These are phyloP conservation scores for Pheosia gnoma DNA, from an alignment of 2,888 invertebrate genomes.

Conservation along the genomic window DNA sequence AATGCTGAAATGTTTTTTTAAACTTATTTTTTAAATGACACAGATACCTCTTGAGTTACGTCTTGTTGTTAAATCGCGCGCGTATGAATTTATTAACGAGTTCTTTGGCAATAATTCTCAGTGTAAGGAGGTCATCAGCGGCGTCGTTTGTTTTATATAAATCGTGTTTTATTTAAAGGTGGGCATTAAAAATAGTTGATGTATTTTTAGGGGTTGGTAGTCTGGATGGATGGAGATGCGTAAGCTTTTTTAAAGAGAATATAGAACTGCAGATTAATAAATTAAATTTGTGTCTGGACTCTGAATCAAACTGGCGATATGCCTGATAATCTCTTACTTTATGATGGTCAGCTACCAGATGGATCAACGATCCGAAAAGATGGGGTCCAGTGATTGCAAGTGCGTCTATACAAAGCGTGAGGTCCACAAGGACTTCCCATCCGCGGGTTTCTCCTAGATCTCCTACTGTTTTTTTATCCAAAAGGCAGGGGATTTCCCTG, in stretches of 20 bases:
- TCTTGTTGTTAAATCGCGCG: conserved; percentile 49
- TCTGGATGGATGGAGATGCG: conserved; percentile 9
- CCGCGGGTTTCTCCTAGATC: too few species aligned
- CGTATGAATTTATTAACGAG: conserved; percentile 67
- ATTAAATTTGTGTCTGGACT: too few species aligned
- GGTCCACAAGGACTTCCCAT: too few species aligned
- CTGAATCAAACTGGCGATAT: too few species aligned
- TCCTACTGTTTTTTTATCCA: too few species aligned
- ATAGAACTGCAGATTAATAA: background rate
- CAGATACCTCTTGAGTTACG: conserved; percentile 64
- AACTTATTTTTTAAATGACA: conserved; percentile 5
- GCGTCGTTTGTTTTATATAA: conserved; percentile 58
- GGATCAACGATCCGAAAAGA: too few species aligned
- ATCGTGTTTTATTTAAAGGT: conserved; percentile 51
- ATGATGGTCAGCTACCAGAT: too few species aligned
- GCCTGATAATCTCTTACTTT: too few species aligned
- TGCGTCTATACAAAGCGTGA: too few species aligned
- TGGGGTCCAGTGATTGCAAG: too few species aligned
- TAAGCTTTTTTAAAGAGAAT: conserved; percentile 12
- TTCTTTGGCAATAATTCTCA: conserved; percentile 63
- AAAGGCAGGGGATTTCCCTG: too few species aligned
- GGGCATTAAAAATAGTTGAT: conserved; percentile 40
- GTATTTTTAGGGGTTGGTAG: conserved; percentile 33
- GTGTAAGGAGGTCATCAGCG: conserved; percentile 70
- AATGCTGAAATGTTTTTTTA: background rate